Base-by-base conservation (phyloP, 2,888 invertebrate species). In the Oscheius sp. region DNA sequence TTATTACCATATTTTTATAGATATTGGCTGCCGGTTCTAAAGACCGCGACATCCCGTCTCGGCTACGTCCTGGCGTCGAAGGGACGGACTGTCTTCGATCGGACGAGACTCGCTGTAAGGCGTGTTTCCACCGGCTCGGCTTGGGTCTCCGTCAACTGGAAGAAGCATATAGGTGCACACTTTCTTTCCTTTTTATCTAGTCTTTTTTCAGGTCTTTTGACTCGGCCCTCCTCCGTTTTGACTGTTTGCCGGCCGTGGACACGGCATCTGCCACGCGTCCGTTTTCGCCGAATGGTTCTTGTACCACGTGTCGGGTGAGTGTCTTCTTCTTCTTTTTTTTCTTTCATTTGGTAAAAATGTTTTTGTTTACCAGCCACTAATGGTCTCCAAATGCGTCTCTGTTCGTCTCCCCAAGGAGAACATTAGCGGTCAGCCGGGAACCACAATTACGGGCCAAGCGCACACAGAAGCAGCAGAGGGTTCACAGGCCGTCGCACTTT, bases 211-310 rank as follows among this genome's bases (percentile, higher is more conserved):
- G 70, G 49, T 79, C 79, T n/a, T 81, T 81, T 35, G 79, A 81
- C 64, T 61, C 55, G 21, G 77, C 79, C 27, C 73, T 81, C 18
- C 74, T 74, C 2, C 77, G 82, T 27, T 84, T 87, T 76, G 87
- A 87, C 76, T 87, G 87, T 76, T 71, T 84, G 29, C 80, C 83
- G 46, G 86, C 86, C 13, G 76, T 83, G 12, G 84, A 87, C 70
- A 84, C 85, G 21, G 78, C 83, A 18, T 77, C 84, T 64, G 86
- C 87, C 27, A 87, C 87, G 45, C 75, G 87, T 72, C 87, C 87
- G 29, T 87, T 88, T 74, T 87, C 87, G 18, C 87, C 87, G 29
- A 87, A 87, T 73, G 86, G 85, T 7, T 86, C 87, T 12, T 87
- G 87, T 73, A 69, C 76, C 27, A 82, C 85, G 66, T 87, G 87